Base-by-base conservation (phyloP, 2,113 vertebrate genomes). In the Tenebrosternarchus preto region DNA sequence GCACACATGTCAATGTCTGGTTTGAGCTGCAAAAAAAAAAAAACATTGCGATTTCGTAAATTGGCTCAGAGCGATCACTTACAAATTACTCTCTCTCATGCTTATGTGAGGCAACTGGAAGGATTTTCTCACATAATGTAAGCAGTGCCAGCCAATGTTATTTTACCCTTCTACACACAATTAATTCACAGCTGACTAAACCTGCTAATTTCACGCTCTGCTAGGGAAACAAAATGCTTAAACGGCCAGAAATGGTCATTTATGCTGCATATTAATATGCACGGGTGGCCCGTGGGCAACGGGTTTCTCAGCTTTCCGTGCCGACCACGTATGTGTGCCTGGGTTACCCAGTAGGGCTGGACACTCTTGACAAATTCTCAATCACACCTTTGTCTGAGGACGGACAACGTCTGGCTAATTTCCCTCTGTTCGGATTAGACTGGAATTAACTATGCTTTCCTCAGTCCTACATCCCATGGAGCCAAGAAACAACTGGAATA, bases 121-220 rank as follows among this genome's bases (percentile, higher is more conserved):
- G 25, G 56, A 12, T 31, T 70, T 78, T 78, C 55, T 69, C 33
- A 60, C 22, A 55, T 69, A 69, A 74, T 68, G 60, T 72, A 78
- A 79, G 77, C 72, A 57, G 27, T 25, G 46, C 19, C 2, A 43
- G 60, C 66, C 76, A 17, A 84, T 76, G 39, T 80, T 66, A 75
- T 59, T 80, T 64, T 76, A 60, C 20, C 64, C 36, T 53, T 61
- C 73, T 73, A 75, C 59, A 39, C 46, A 80, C 71, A 80, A 73
- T 81, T 60, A 89, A 88, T 82, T 76, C 67, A 85, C 78, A 85
- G 85, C 66, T 36, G 77, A 88, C 76, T 82, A 83, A 86, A 85
- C 83, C 75, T 80, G 81, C 85, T 88, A 80, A 92, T 91, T 91
- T 91, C 87, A 91, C 77, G 86, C 83, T 81, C 57, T 82, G 83